These are phyloP conservation scores for Ammospiza caudacuta DNA, from an alignment of 2,113 vertebrate species.

Conservation along the genomic window DNA sequence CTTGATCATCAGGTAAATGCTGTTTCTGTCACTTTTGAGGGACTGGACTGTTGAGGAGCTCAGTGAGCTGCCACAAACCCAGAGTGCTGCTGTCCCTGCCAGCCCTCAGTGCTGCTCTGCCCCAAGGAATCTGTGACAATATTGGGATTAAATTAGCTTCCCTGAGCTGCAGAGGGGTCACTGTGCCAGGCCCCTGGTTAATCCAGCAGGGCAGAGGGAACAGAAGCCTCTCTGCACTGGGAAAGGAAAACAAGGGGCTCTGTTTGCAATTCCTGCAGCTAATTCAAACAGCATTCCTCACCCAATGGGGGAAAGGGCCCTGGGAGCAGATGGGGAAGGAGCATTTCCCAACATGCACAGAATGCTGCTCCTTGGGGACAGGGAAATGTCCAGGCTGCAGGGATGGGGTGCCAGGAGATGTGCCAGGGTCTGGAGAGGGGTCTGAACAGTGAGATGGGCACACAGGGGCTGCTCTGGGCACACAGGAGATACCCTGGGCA, in stretches of 20 bases:
- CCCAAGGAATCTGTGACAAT: slow-evolving; percentile 62
- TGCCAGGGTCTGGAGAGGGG: background rate
- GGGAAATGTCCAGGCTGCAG: background rate
- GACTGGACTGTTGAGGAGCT: too few species aligned
- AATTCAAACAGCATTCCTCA: slow-evolving; percentile 71
- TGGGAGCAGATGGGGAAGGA: slow-evolving; percentile 8
- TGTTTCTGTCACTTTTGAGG: too few species aligned
- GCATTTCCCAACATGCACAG: background rate
- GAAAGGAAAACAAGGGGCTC: slow-evolving; percentile 69
- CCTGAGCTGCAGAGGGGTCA: slow-evolving; percentile 66
- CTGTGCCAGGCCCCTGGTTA: slow-evolving; percentile 50
- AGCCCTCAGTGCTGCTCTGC: slow-evolving; percentile 11
- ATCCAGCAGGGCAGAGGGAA: slow-evolving; percentile 63
- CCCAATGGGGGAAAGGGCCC: slow-evolving; percentile 52
- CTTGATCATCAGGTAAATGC: too few species aligned
- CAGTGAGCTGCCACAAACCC: background rate
- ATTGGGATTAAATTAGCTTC: slow-evolving; percentile 69
- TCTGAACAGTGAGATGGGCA: background rate
- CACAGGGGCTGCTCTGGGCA: too few species aligned
- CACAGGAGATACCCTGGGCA: too few species aligned
- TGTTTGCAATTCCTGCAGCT: slow-evolving; percentile 64
- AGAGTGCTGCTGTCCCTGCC: background rate
- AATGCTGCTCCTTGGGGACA: background rate
- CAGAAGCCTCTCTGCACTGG: slow-evolving; percentile 60
- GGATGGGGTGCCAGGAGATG: background rate